Percentiles rank a stretch among this genome's conserved stretches.
Conservation (phyloP, 1,140 invertebrate genomes). For the Rhyzopertha dominica region DNA sequence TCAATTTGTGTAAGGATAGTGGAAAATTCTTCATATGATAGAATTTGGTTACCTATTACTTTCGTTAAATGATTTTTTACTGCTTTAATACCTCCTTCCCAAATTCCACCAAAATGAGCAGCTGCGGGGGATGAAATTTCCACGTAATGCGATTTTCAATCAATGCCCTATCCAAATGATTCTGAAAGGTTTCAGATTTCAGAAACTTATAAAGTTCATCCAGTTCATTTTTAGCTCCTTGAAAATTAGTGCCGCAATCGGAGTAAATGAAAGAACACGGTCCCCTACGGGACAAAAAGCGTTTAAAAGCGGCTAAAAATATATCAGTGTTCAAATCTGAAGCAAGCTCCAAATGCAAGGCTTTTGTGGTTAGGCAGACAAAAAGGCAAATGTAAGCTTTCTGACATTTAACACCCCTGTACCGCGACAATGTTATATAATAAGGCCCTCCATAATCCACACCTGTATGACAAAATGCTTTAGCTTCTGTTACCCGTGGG, state of each 20-base stretch:
- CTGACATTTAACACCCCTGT: constrained; percentile 10
- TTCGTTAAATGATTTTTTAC: too few species aligned
- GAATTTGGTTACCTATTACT: too few species aligned
- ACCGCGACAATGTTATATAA: not conserved
- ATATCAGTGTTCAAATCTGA: constrained; percentile 19
- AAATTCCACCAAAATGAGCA: too few species aligned
- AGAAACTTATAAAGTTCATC: too few species aligned
- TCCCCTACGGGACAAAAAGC: constrained; percentile 29
- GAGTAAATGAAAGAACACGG: constrained; percentile 26
- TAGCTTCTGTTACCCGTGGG: constrained; percentile 1
- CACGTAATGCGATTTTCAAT: too few species aligned
- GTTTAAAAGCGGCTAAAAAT: constrained; percentile 26
- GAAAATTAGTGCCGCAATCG: constrained; percentile 26
- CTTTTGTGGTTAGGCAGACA: constrained; percentile 32
- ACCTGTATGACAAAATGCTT: not conserved
- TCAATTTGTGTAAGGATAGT: too few species aligned
- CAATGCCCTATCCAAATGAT: too few species aligned
- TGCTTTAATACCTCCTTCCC: too few species aligned
- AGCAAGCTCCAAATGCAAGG: constrained; percentile 34
- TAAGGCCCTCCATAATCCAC: not conserved
- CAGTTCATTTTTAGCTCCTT: constrained; percentile 2
- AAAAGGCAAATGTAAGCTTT: constrained; percentile 36
- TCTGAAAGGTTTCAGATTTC: too few species aligned
- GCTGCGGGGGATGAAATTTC: too few species aligned
- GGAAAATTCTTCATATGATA: too few species aligned